Evolutionary conservation across 1,140 invertebrate genomes (phyloP), one percentile per base, ranked within the genome.

Genomic region (Panagrolaimus sp.): DNA sequence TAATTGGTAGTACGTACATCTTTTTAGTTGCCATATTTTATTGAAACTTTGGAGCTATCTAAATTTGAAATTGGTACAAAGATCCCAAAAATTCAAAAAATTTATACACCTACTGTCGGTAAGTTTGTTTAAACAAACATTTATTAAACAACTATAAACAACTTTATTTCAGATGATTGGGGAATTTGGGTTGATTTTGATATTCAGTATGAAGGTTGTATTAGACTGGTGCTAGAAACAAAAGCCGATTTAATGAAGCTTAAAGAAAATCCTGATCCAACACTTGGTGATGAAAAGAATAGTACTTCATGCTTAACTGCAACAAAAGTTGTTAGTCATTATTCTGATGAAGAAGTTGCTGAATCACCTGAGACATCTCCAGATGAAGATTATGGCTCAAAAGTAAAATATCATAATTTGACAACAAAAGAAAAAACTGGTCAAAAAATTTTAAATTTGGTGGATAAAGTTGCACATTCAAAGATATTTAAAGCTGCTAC

Each of bases 91-190:
- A 89, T 96, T 74, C 87, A 90, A 62, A 87, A 88, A 62, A 88
- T 90, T 38, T 87, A 88, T 74, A 91, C 92, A 0, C 85, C 87
- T 61, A 72, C 70, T 61, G 79, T 92, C 43, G 91, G 97, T 85
- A 89, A 91, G 68, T 88, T 89, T 73, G 94, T 95, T 38, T 38
- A 4, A 7, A 2, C 31, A 7, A 38, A 38, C 4, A 84, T 96
- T 20, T 98, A 93, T 93, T 85, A n/a, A n/a, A n/a, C n/a, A n/a
- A n/a, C n/a, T n/a, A 95, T 4, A 91, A 97, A 85, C 85, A 96
- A 13, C 91, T 95, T 88, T 88, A 16, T 72, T 16, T 38, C 53
- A 27, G 3, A 23, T 7, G 31, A 45, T 70, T 1, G 64, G 13
- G 16, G 61, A 16, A 43, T 31, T 13, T 16, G 61, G 14, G 23